Evolutionary conservation across 2,797 vertebrate genomes (phyloP), one percentile per base, ranked within the genome.

Genomic region (Malurus splendens): DNA sequence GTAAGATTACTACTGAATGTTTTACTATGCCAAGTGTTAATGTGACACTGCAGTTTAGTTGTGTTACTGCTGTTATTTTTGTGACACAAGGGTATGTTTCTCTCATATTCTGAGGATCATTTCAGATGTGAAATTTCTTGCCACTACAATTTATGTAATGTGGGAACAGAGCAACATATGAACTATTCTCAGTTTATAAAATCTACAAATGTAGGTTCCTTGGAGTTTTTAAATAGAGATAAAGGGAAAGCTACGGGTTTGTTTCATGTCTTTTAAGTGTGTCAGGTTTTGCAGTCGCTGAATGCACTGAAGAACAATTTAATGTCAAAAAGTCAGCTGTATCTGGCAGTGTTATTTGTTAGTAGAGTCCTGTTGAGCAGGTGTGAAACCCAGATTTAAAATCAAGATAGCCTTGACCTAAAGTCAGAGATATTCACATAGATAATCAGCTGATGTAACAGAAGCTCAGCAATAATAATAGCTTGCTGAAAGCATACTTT

Each of bases 1-100:
- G 99, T 99, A 96, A 90, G 96, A 71, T 24, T 39, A 19, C 12
- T 27, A 10, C 27, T 67, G 28, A 68, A 12, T 39, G n/a, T 36
- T 25, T 27, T 77, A 25, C 25, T 72, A 18, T 62, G 19, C 8
- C 2, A 42, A 10, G 3, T 41, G 7, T 75, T 72, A 81, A 47
- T 32, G 13, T 44, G 28, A 52, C 7, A 38, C 18, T 72, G 8
- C 25, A 39, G 14, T 71, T 72, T 51, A 41, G 13, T 39, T 59
- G 13, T 54, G 23, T 67, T 54, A 24, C 6, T 71, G 25, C 13
- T 57, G 7, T 50, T 67, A 23, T 13, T 70, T 81, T 66, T 75
- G 41, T 65, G 19, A 9, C 45, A 62, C 17, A 33, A 52, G 7
- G 17, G 3, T 18, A 9, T 3, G 1, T 51, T 91, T 92, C 9